These are phyloP conservation scores for Amblyornis subalaris DNA, from an alignment of 2,113 vertebrate species.

Conservation along the genomic window DNA sequence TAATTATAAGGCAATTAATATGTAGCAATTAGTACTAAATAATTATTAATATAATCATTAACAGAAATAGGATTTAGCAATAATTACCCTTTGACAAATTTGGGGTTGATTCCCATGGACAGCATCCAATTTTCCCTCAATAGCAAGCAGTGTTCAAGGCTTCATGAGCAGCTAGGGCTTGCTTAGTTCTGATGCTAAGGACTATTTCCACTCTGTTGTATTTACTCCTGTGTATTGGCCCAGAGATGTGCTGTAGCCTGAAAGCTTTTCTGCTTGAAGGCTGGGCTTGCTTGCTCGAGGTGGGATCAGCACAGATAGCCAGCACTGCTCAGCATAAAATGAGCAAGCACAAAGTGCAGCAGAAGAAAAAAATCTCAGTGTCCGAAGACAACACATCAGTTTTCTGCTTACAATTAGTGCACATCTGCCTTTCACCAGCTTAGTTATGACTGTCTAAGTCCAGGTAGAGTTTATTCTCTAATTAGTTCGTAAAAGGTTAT, in stretches of 20 bases:
- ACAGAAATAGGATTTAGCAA: not conserved
- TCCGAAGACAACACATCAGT: not conserved
- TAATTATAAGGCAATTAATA: not conserved
- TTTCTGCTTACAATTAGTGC: not conserved
- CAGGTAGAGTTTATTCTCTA: not conserved
- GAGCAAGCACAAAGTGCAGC: not conserved
- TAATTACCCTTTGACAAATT: not conserved
- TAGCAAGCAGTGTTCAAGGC: not conserved
- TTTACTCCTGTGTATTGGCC: not conserved
- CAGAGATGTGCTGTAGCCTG: not conserved
- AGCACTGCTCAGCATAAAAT: not conserved
- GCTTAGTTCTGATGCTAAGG: not conserved
- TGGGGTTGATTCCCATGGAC: not conserved
- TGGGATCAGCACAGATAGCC: not conserved
- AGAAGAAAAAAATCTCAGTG: not conserved
- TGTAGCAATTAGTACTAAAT: not conserved
- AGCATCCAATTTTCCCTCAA: not conserved
- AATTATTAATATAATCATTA: not conserved
- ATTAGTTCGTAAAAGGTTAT: not conserved
- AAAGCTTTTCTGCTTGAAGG: not conserved
- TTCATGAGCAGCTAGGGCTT: not conserved
- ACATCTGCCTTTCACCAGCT: not conserved
- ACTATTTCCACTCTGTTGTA: not conserved
- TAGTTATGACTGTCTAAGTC: not conserved
- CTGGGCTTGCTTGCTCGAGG: not conserved